Evolutionary conservation across 2,113 vertebrate genomes (phyloP).

Genomic region (Aspidoscelis tigris): DNA sequence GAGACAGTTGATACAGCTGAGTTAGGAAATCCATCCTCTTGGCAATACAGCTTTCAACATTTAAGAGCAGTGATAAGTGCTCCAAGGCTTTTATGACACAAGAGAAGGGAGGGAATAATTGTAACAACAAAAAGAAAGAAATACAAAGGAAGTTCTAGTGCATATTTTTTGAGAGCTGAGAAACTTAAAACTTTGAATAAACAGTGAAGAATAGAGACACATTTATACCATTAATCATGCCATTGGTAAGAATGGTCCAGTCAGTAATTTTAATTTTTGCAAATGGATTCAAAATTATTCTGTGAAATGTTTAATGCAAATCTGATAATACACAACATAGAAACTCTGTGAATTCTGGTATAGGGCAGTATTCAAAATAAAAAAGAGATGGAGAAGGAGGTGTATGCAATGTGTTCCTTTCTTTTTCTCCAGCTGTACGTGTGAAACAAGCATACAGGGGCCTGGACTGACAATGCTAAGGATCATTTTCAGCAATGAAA

Average conservation of each 20-base stretch:
- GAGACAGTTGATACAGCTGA: constrained; percentile 3
- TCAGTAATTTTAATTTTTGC: constrained; percentile 25
- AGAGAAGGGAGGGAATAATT: background rate
- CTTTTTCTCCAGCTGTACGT: too few relatives aligned
- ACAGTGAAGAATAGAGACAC: constrained; percentile 40
- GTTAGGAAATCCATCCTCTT: constrained; percentile 24
- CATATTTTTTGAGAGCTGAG: constrained; percentile 29
- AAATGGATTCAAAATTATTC: constrained; percentile 26
- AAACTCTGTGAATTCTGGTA: too few relatives aligned
- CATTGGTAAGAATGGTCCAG: constrained; percentile 43
- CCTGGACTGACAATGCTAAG: too few relatives aligned
- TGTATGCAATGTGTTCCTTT: too few relatives aligned
- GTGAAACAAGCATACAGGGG: too few relatives aligned
- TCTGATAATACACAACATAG: too few relatives aligned
- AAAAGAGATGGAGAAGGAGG: too few relatives aligned
- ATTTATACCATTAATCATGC: constrained; percentile 43
- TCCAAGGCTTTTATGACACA: background rate
- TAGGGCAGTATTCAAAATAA: too few relatives aligned
- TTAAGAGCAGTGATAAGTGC: constrained; percentile 26
- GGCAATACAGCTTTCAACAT: constrained; percentile 15
- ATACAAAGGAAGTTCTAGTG: constrained; percentile 15
- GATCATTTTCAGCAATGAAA: too few relatives aligned
- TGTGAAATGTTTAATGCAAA: background rate
- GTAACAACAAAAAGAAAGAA: constrained; percentile 13
- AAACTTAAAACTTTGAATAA: constrained; percentile 36